Percentiles rank a stretch among this genome's conserved stretches.
Conservation (phyloP, 1,140 invertebrate species). For the Leucophenga varia region DNA sequence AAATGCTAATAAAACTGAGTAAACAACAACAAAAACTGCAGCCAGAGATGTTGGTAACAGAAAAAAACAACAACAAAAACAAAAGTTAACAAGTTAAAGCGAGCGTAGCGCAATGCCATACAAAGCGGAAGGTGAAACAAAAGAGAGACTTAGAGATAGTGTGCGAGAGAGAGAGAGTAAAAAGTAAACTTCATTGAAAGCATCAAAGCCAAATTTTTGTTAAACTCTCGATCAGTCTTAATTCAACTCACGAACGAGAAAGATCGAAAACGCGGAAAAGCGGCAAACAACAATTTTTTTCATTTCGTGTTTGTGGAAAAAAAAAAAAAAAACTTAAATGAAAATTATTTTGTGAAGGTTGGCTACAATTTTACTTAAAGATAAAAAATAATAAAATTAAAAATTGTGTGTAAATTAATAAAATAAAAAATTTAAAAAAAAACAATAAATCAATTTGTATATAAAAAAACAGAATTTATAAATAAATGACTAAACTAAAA, state of each 20-base stretch:
- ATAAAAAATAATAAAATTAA: conserved; percentile 7
- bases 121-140: neutral
- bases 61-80: too few species aligned
- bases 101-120: too few species aligned
- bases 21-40: too few species aligned
- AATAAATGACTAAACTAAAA: too few species aligned
- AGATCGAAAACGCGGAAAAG: conserved; percentile 33
- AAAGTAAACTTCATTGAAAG: conserved; percentile 4
- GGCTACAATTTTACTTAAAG: conserved; percentile 3
- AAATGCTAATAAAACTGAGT: too few species aligned
- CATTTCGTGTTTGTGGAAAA: too few species aligned
- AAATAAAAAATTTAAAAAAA: too few species aligned
- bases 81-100: too few species aligned
- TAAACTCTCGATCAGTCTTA: conserved; percentile 28
- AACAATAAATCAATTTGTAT: too few species aligned
- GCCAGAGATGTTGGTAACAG: too few species aligned
- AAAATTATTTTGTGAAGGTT: conserved; percentile 5
- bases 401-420: too few species aligned
- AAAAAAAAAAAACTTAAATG: conserved; percentile 5
- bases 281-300: conserved; percentile 26
- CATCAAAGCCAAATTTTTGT: conserved; percentile 5
- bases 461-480: too few species aligned
- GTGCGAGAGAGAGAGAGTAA: conserved; percentile 4
- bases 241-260: conserved; percentile 36
- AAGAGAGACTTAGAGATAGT: conserved; percentile 6